Percentiles rank a stretch among this genome's conserved stretches.
These are phyloP conservation scores for Notechis scutatus DNA, from an alignment of 2,113 vertebrate genomes.

Conservation along the genomic window DNA sequence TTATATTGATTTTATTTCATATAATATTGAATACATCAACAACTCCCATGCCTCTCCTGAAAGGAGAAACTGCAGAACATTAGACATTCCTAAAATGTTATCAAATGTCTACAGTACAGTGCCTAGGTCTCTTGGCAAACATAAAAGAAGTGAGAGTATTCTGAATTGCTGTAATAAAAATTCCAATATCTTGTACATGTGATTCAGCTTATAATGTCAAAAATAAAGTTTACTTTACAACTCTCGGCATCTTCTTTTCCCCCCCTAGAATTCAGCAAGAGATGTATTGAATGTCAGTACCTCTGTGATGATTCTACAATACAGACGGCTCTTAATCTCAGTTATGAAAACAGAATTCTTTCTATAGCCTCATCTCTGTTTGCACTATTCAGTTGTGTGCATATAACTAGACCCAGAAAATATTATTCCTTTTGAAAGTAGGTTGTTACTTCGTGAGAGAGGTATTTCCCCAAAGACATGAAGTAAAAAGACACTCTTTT, in stretches of 20 bases:
- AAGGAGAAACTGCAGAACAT: neutral
- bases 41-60: neutral
- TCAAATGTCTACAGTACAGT: slow-evolving; percentile 18
- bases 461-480: neutral
- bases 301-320: neutral
- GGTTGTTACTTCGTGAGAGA: neutral
- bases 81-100: neutral
- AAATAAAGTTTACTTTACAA: slow-evolving; percentile 60
- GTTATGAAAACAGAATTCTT: neutral
- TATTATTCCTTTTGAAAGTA: neutral
- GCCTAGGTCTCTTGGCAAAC: slow-evolving; percentile 26
- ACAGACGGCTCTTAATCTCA: neutral
- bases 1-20: neutral
- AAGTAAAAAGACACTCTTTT: neutral
- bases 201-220: slow-evolving; percentile 35
- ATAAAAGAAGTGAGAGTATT: slow-evolving; percentile 13
- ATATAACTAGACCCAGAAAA: neutral
- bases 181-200: slow-evolving; percentile 48
- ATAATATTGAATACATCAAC: neutral
- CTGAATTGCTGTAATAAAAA: slow-evolving; percentile 37
- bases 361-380: neutral
- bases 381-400: neutral
- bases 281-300: neutral
- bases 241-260: slow-evolving; percentile 26
- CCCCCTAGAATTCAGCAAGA: slow-evolving; percentile 21